These are phyloP conservation scores for Onychomys arenicola DNA, from an alignment of 2,797 vertebrate species.

Conservation along the genomic window DNA sequence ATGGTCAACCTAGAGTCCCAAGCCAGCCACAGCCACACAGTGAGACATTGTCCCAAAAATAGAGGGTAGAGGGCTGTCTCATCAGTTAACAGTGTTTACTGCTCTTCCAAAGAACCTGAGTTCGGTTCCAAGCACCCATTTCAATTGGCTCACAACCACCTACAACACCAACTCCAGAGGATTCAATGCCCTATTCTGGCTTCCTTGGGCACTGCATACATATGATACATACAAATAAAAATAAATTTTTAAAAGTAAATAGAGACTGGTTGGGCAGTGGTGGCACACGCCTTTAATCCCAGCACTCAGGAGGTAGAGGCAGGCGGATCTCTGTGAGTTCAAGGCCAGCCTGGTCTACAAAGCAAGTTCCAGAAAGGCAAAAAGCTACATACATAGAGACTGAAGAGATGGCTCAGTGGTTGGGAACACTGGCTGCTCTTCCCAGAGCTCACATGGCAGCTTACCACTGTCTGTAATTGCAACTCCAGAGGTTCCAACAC, in stretches of 20 bases:
- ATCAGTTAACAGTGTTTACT: not conserved
- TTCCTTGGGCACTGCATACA: not conserved
- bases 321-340: too few species aligned
- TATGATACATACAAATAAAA: not conserved
- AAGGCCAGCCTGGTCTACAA: too few species aligned
- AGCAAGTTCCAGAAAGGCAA: too few species aligned
- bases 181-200: not conserved
- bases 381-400: too few species aligned
- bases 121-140: not conserved
- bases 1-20: not conserved
- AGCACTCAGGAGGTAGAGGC: too few species aligned
- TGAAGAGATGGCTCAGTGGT: not conserved
- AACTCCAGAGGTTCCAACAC: not conserved
- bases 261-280: not conserved
- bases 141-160: not conserved
- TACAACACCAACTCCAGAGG: not conserved
- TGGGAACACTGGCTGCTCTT: not conserved
- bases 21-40: not conserved
- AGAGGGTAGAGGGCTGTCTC: not conserved
- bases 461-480: not conserved
- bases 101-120: not conserved
- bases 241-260: not conserved
- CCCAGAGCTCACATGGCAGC: not conserved
- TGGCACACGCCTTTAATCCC: too few species aligned
- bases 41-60: not conserved